phyloP scores from a whole-genome alignment of 2,888 invertebrate genomes.

The Acleris holmiana region DNA sequence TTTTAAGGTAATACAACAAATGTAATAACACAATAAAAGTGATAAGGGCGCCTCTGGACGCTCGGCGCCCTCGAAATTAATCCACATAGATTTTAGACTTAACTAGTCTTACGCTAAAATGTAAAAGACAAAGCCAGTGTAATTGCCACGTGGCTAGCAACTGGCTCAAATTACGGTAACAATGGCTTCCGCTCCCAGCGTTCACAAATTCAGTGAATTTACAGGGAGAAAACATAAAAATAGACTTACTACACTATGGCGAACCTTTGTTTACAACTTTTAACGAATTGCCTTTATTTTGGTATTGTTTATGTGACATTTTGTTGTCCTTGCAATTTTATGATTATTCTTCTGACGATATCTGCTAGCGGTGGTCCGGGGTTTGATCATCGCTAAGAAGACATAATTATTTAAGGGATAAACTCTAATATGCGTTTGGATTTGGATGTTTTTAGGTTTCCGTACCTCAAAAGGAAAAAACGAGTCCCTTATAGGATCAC shows the following conservation, averaged over 20 bases:
- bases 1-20: no score
- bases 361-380: no score
- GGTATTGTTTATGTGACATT: constrained; percentile 22
- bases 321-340: background rate
- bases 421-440: no score
- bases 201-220: constrained; percentile 49
- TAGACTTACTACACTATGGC: constrained; percentile 41
- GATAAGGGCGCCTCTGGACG: no score
- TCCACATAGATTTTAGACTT: constrained; percentile 18
- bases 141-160: constrained; percentile 52
- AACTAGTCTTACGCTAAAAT: constrained; percentile 29
- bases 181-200: constrained; percentile 45
- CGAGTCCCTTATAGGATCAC: no score
- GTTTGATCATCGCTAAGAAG: no score
- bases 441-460: no score
- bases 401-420: no score
- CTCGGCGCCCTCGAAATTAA: no score
- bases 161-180: constrained; percentile 51
- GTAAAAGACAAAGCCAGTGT: constrained; percentile 44
- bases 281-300: constrained; percentile 21
- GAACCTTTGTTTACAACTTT: constrained; percentile 26
- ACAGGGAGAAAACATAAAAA: constrained; percentile 45
- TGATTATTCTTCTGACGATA: no score
- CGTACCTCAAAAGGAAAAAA: no score
- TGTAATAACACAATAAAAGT: no score